Conservation (phyloP, 2,113 vertebrate genomes). For the Sapajus apella region DNA sequence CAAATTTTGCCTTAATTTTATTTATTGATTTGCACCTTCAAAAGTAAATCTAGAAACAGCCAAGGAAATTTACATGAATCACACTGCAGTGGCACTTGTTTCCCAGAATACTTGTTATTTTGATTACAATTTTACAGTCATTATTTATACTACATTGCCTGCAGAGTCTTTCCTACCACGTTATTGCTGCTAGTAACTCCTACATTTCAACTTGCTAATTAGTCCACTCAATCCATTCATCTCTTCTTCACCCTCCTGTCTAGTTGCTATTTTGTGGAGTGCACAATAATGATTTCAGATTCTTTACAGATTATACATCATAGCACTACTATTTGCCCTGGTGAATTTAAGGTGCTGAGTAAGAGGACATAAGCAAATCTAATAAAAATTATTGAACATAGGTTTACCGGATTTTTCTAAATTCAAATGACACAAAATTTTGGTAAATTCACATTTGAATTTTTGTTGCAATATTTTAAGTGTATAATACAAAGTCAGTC, state of each 20-base stretch:
- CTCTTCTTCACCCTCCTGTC: not conserved
- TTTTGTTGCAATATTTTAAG: not conserved
- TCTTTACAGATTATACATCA: not conserved
- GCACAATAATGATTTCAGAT: not conserved
- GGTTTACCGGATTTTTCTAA: not conserved
- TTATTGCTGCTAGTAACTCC: not conserved
- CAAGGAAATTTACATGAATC: not conserved
- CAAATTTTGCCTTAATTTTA: constrained; percentile 38
- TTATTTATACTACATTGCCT: not conserved
- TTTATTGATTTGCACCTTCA: not conserved
- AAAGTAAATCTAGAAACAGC: not conserved
- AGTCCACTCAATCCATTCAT: constrained; percentile 3
- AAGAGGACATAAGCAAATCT: not conserved
- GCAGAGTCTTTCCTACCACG: not conserved
- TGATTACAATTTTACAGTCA: not conserved
- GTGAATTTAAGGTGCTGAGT: not conserved
- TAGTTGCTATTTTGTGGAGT: not conserved
- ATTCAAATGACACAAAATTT: not conserved
- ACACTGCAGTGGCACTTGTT: not conserved
- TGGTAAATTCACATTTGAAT: not conserved
- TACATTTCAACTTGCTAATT: constrained; percentile 34
- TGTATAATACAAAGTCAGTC: not conserved
- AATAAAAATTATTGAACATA: not conserved
- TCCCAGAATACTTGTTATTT: not conserved
- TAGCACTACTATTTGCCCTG: not conserved